Percentiles rank a stretch among this genome's conserved stretches.
These are phyloP conservation scores for Cynodonichthys magdalenae DNA, from an alignment of 2,797 vertebrate species.

Conservation along the genomic window DNA sequence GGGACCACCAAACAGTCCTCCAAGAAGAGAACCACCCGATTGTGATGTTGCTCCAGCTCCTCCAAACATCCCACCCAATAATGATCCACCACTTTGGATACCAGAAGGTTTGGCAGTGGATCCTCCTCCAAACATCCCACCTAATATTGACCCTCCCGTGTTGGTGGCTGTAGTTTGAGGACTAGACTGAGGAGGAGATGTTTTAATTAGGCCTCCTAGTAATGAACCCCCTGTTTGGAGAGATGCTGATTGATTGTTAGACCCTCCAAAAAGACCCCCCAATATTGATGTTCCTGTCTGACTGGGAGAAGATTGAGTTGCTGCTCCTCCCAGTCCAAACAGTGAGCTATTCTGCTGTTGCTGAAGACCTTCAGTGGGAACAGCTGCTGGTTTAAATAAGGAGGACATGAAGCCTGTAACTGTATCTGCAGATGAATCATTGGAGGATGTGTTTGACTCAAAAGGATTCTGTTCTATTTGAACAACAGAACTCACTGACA, in stretches of 20 bases:
- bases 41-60: conserved; percentile 67
- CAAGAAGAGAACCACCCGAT: conserved; percentile 68
- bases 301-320: conserved; percentile 67
- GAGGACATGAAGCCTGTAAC: conserved; percentile 88
- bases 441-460: conserved; percentile 78
- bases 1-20: conserved; percentile 72
- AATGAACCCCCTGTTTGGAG: conserved; percentile 73
- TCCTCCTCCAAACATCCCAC: conserved; percentile 73
- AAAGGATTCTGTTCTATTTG: conserved; percentile 67
- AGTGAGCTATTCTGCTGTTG: conserved; percentile 84
- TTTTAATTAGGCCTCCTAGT: conserved; percentile 80
- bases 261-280: conserved; percentile 75
- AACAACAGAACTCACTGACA: conserved; percentile 29
- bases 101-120: conserved; percentile 45
- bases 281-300: conserved; percentile 72
- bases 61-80: conserved; percentile 74
- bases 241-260: conserved; percentile 57
- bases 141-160: conserved; percentile 67
- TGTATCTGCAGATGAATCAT: conserved; percentile 85
- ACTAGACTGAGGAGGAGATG: conserved; percentile 49
- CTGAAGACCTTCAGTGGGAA: conserved; percentile 62
- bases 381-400: conserved; percentile 71
- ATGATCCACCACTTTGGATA: conserved; percentile 61
- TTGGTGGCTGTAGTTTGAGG: conserved; percentile 43
- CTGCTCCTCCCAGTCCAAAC: conserved; percentile 74